Base-by-base conservation (phyloP, 2,113 vertebrate species). In the Rhipidura dahli region DNA sequence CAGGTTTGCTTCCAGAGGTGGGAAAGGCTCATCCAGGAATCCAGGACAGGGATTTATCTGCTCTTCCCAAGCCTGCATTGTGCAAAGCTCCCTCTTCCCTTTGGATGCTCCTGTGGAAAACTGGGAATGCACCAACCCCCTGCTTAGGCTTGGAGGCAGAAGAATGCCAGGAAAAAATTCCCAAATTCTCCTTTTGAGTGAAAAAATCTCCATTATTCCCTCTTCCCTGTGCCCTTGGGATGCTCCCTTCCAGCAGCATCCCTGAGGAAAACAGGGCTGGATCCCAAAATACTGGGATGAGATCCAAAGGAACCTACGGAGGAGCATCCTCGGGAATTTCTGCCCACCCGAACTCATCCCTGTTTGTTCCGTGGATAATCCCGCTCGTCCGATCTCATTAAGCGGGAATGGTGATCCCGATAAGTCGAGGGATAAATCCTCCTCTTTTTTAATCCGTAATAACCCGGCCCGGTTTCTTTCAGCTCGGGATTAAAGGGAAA, bases 361-460 rank as follows among this genome's bases (percentile, higher is more conserved):
- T 47, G 45, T 15, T 73, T 53, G 57, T 83, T 39, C 68, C 12
- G 14, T 22, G 65, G 57, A 60, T 94, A 90, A 97, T 94, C 82
- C 59, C 27, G 4, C 28, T n/a, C 90, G 94, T 92, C 89, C 95
- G 90, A 97, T 97, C 97, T 97, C 85, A 37, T 98, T 98, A 97
- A 96, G 88, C 78, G 94, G 95, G 93, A 96, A 97, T 70, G 72
- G 97, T 72, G 96, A 98, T 98, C 97, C 84, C n/a, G 78, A 80
- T 97, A 97, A 97, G 94, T 90, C 93, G 90, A 91, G 92, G 75
- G 89, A 92, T 97, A 91, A 98, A 97, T 95, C 97, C 97, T 94
- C 50, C 95, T 91, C 83, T 97, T 57, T 98, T 98, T 97, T 98
- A 98, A 98, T 98, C 98, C 92, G 51, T 96, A 96, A 97, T 84